Evolutionary conservation across 2,113 vertebrate genomes (phyloP).

Genomic region (Chamaea fasciata): DNA sequence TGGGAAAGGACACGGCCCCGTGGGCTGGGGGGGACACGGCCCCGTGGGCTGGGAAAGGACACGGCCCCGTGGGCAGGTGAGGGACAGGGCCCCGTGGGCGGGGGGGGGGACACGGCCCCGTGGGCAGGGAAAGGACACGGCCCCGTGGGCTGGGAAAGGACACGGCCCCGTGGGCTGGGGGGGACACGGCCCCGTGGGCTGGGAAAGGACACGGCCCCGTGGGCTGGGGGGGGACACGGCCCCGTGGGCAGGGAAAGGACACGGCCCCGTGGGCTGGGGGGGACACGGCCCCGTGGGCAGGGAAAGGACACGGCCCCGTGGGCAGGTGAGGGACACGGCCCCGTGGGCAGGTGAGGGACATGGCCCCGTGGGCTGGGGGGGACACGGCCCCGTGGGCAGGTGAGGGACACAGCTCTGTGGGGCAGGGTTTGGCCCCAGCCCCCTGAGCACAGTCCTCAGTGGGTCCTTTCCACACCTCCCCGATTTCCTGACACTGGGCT

Average conservation of each 20-base stretch:
- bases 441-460: not conserved
- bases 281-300: not conserved
- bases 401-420: too few species aligned
- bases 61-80: not conserved
- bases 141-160: not conserved
- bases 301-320: not conserved
- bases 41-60: not conserved
- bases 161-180: not conserved
- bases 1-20: not conserved
- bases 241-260: not conserved
- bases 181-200: not conserved
- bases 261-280: not conserved
- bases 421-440: too few species aligned
- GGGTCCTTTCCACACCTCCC: not conserved
- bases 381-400: too few species aligned
- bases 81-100: not conserved
- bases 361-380: not conserved
- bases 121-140: not conserved
- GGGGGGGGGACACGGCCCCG: not conserved
- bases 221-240: not conserved
- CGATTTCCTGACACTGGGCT: not conserved
- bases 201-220: not conserved
- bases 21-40: fast-evolving
- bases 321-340: not conserved
- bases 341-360: too few species aligned